phyloP scores from a whole-genome alignment of 2,113 vertebrate species.

The Rhegmatorhina hoffmannsi region DNA sequence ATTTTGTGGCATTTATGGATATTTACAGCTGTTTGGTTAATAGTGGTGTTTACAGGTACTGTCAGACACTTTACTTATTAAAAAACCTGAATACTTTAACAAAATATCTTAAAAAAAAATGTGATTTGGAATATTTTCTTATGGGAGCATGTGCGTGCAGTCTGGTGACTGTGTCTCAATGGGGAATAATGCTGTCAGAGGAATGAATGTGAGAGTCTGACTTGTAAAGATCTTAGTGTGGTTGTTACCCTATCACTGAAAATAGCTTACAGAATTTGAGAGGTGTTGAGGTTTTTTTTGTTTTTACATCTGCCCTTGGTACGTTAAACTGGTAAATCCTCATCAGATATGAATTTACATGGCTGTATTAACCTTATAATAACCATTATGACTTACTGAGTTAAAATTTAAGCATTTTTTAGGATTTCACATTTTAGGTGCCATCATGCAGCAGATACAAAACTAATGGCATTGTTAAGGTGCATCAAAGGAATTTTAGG shows the following conservation, averaged over 20 bases:
- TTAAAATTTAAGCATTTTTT: neutral
- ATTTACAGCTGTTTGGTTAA: conserved; percentile 47
- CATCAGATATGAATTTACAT: neutral
- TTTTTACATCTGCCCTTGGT: neutral
- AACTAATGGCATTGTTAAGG: neutral
- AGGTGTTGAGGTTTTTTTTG: neutral
- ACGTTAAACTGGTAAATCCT: neutral
- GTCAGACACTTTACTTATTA: neutral
- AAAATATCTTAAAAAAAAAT: conserved; percentile 31
- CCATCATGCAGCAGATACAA: neutral
- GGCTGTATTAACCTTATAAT: neutral
- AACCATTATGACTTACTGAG: neutral
- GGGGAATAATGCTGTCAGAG: neutral
- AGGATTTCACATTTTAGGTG: neutral
- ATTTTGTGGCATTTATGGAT: conserved; percentile 33
- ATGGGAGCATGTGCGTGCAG: neutral
- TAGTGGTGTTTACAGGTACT: conserved; percentile 35
- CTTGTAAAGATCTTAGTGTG: neutral
- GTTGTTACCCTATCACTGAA: neutral
- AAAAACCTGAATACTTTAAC: neutral
- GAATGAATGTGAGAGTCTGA: neutral
- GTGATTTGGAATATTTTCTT: neutral
- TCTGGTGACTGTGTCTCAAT: neutral
- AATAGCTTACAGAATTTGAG: neutral
- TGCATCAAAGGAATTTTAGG: neutral